Base-by-base conservation (phyloP, 1,140 invertebrate genomes). In the Bombus balteatus region DNA sequence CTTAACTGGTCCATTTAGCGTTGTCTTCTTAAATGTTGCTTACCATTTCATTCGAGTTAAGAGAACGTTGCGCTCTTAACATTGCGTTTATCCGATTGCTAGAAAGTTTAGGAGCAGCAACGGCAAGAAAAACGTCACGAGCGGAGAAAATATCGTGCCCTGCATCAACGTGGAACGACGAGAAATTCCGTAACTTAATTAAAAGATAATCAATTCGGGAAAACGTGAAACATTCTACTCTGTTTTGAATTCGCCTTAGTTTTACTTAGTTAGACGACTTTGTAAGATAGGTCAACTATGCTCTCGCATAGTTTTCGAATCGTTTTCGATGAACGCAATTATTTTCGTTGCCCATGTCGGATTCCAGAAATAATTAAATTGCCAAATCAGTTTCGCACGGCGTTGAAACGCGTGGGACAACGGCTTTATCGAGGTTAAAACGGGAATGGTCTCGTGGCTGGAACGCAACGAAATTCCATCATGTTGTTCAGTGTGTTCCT, bases 331-430 rank as follows among this genome's bases (percentile, higher is more conserved):
- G 59, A 84, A 71, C n/a, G 32, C 37, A 77, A 68, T 84, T 71
- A 53, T 66, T 78, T 43, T 37, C 34, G 13, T 53, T 25, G 25
- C 15, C 22, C 34, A 3, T n/a, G 59, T 59, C 37, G 47, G 62
- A 84, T 84, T 84, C 75, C 74, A 62, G 65, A 59, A 78, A 70
- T 84, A 84, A 79, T 84, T 84, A 84, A 84, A 84, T 43, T 68
- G 62, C 34, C 73, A 18, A 53, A 84, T 78, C 82, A 59, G 65
- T 78, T 72, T 59, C 81, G 53, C 76, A 59, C 43, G 39, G 41
- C 43, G 37, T 66, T 47, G 73, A 57, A 77, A 77, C 65, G 39
- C 13, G 18, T 22, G 37, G 22, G 66, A 62, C 73, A 70, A 77
- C 72, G 37, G 43, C 66, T 37, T 25, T 34, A 39, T 32, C 18